Conservation (phyloP, 2,888 invertebrate genomes). For the Cyclophora albipunctata region DNA sequence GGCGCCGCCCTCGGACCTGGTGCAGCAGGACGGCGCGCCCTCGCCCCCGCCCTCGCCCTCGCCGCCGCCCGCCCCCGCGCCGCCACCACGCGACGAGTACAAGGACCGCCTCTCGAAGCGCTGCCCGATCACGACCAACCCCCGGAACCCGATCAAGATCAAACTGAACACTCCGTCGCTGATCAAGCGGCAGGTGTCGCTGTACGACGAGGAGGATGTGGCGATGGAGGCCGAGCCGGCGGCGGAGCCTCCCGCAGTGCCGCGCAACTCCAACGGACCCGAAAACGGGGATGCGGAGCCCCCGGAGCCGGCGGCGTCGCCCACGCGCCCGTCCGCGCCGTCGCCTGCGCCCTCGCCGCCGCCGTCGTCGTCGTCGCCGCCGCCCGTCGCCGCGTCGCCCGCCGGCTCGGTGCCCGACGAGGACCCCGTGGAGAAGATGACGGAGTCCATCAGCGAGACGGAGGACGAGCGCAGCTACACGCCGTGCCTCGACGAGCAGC, state of each 20-base stretch:
- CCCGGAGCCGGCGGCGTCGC: background rate
- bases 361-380: background rate
- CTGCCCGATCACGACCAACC: constrained; percentile 53
- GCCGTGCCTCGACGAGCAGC: constrained; percentile 81
- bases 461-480: constrained; percentile 83
- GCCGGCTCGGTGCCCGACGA: constrained; percentile 17
- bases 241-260: background rate
- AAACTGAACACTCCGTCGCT: constrained; percentile 63
- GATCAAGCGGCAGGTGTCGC: constrained; percentile 65
- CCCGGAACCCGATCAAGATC: constrained; percentile 61
- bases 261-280: background rate
- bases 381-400: constrained; percentile 3
- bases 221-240: background rate
- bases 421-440: constrained; percentile 61
- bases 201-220: constrained; percentile 72
- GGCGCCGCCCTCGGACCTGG: constrained; percentile 29
- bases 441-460: constrained; percentile 78
- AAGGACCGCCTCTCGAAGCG: constrained; percentile 56
- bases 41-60: constrained; percentile 11
- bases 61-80: constrained; percentile 7
- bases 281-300: constrained; percentile 1
- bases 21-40: constrained; percentile 38
- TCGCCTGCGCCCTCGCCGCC: background rate
- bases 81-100: constrained; percentile 33
- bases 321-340: background rate